Evolutionary conservation across 2,113 vertebrate species (phyloP), one percentile per base, ranked within the genome.

Genomic region (Salvelinus fontinalis): DNA sequence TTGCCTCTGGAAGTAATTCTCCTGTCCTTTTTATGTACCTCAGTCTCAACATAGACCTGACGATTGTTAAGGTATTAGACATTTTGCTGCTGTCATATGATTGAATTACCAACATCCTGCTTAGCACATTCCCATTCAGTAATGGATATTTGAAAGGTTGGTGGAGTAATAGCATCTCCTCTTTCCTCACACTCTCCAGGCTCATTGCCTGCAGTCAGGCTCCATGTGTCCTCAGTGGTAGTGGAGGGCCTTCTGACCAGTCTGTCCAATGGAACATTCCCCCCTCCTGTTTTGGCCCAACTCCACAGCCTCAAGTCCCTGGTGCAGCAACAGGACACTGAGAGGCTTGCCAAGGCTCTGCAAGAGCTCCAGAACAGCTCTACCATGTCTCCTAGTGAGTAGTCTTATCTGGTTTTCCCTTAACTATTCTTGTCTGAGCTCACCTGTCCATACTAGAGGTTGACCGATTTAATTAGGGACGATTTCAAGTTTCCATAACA

Each of bases 371-470:
- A 7, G 24, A 20, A 22, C 70, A 75, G 57, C 9, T 77, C 79
- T 9, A 12, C 27, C 11, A 51, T 93, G 85, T 69, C 89, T 74
- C 60, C 78, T 76, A 91, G 93, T 94, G 59, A 76, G 90, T 75
- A 20, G 9, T 48, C 44, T 70, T 11, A 14, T 8, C 39, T 69
- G 68, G 12, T 22, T 20, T 69, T n/a, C 2, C 26, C 29, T 24
- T 13, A 34, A 24, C 49, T 57, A 44, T 44, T 49, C 27, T 14
- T 34, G 20, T 69, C 67, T 69, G 39, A 44, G 39, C 39, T 44
- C 39, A 44, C 39, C 39, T 44, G 39, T 44, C 2, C 9, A 44
- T 44, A 44, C 39, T 44, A 12, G 34, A 34, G 34, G 34, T 34
- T 7, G 34, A 34, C 34, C 34, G 31, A 34, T 34, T 34, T 5